These are phyloP conservation scores for Enteromius paludinosus DNA, from an alignment of 2,797 vertebrate species.

Conservation along the genomic window DNA sequence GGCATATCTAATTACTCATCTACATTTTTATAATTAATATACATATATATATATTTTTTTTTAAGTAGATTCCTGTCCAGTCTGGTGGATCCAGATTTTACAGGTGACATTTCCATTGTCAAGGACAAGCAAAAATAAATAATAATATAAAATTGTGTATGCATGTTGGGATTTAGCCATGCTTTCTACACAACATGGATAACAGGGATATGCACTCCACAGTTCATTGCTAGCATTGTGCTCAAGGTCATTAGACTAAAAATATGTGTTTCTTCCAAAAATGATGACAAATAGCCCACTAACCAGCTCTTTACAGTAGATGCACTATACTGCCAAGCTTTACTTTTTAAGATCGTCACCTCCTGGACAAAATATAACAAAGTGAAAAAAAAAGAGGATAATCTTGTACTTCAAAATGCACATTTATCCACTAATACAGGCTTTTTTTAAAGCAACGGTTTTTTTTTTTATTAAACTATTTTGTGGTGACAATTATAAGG, in stretches of 20 bases:
- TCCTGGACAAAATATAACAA: background rate
- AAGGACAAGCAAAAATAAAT: background rate
- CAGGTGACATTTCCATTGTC: background rate
- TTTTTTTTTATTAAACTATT: background rate
- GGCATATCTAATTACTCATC: background rate
- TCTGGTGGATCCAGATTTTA: background rate
- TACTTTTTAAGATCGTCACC: background rate
- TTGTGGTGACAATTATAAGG: background rate
- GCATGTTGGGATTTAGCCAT: background rate
- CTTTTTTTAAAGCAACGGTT: too few species aligned
- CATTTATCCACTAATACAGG: background rate
- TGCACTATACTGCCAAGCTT: background rate
- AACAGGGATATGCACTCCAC: background rate
- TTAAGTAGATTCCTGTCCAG: background rate
- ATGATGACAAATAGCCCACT: background rate
- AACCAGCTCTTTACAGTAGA: background rate
- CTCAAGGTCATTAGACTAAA: slow-evolving; percentile 12
- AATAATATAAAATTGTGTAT: background rate
- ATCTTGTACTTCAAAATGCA: background rate
- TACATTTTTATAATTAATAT: background rate
- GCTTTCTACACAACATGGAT: background rate
- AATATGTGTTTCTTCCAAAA: background rate
- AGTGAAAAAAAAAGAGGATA: background rate
- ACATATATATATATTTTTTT: background rate
- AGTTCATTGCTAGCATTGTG: background rate